These are phyloP conservation scores for Suillia variegata DNA, from an alignment of 2,888 invertebrate genomes.

Conservation along the genomic window DNA sequence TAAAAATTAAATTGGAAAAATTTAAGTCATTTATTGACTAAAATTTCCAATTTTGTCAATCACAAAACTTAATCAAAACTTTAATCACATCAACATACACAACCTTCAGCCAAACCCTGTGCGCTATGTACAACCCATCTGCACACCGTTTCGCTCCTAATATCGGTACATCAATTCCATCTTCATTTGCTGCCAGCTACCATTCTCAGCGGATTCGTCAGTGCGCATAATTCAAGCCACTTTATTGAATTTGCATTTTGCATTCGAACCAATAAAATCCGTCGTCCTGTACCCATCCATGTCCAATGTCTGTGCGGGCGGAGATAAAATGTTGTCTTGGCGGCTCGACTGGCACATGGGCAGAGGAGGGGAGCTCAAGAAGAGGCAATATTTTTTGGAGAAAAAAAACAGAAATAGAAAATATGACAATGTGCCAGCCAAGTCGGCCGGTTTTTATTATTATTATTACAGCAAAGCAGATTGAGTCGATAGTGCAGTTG, in stretches of 20 bases:
- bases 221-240: neutral
- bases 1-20: no score
- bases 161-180: neutral
- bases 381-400: neutral
- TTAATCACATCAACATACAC: no score
- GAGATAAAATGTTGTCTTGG: no score
- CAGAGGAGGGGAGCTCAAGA: neutral
- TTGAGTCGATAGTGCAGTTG: neutral
- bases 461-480: neutral
- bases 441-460: neutral
- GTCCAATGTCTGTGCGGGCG: no score
- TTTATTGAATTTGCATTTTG: constrained; percentile 5
- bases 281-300: neutral
- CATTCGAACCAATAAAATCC: neutral
- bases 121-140: neutral
- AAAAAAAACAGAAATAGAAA: no score
- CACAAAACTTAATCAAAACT: no score
- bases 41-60: no score
- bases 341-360: no score
- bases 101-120: no score
- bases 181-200: neutral
- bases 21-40: no score
- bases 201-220: neutral
- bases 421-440: neutral
- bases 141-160: neutral